phyloP scores from a whole-genome alignment of 1,140 invertebrate species.

The Rhyacophila brunnea region DNA sequence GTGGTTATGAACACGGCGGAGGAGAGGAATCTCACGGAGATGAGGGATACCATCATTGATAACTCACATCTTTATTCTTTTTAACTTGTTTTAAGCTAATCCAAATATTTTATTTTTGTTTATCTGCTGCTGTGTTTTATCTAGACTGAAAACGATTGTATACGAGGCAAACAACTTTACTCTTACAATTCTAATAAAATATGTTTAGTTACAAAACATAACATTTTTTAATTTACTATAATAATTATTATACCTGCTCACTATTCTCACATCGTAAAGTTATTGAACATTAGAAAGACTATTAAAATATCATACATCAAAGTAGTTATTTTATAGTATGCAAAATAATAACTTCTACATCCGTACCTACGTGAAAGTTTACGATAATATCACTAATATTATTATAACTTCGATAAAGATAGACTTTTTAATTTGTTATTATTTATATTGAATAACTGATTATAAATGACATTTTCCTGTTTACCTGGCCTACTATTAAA shows the following conservation, averaged over 20 bases:
- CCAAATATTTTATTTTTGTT: slow-evolving; percentile 29
- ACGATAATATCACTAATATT: background rate
- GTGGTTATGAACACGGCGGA: slow-evolving; percentile 28
- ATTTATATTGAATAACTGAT: no score
- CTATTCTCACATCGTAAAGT: no score
- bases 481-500: no score
- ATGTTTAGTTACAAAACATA: slow-evolving; percentile 29
- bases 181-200: slow-evolving; percentile 23
- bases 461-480: no score
- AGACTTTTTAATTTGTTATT: no score
- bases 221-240: no score
- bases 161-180: slow-evolving; percentile 33
- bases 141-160: slow-evolving; percentile 30
- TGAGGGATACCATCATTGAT: slow-evolving; percentile 34
- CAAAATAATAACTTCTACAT: no score
- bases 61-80: slow-evolving; percentile 18
- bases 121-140: slow-evolving; percentile 22
- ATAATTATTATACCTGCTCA: no score
- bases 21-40: slow-evolving; percentile 33
- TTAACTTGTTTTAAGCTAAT: slow-evolving; percentile 35
- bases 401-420: background rate
- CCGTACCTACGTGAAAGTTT: background rate
- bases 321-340: no score
- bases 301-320: no score
- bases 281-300: no score